Percentiles rank a stretch among this genome's conserved stretches.
phyloP scores from a whole-genome alignment of 2,113 vertebrate genomes.

The Chaenogobius annularis region DNA sequence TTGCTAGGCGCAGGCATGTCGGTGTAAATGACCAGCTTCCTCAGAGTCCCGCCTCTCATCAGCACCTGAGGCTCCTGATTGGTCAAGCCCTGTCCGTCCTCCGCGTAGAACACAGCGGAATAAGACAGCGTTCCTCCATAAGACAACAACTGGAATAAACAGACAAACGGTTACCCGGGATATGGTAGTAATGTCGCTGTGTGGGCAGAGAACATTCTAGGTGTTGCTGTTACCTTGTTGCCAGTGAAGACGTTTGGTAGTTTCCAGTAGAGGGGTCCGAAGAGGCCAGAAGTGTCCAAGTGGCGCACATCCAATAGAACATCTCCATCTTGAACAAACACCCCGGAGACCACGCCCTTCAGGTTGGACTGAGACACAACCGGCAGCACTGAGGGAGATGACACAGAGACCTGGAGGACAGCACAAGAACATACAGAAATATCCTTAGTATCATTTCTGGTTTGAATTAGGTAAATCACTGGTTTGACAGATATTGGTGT shows the following conservation, averaged over 20 bases:
- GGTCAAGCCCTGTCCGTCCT: conserved; percentile 78
- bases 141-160: conserved; percentile 80
- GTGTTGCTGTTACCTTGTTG: conserved; percentile 68
- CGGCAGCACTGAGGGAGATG: conserved; percentile 39
- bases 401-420: conserved; percentile 27
- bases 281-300: conserved; percentile 66
- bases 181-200: not conserved
- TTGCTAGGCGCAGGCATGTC: conserved; percentile 81
- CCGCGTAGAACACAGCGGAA: conserved; percentile 81
- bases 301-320: conserved; percentile 79
- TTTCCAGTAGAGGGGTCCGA: conserved; percentile 87
- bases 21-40: conserved; percentile 84
- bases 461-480: not conserved
- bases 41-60: conserved; percentile 84
- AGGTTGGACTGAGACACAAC: conserved; percentile 85
- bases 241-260: conserved; percentile 83
- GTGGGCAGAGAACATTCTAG: not conserved
- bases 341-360: conserved; percentile 79
- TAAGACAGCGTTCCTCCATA: conserved; percentile 89
- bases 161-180: not conserved
- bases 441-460: not conserved
- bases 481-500: not conserved
- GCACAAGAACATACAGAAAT: not conserved
- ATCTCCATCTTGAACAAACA: conserved; percentile 81
- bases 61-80: conserved; percentile 93